Conservation (phyloP, 2,113 vertebrate genomes). For the Capra hircus region DNA sequence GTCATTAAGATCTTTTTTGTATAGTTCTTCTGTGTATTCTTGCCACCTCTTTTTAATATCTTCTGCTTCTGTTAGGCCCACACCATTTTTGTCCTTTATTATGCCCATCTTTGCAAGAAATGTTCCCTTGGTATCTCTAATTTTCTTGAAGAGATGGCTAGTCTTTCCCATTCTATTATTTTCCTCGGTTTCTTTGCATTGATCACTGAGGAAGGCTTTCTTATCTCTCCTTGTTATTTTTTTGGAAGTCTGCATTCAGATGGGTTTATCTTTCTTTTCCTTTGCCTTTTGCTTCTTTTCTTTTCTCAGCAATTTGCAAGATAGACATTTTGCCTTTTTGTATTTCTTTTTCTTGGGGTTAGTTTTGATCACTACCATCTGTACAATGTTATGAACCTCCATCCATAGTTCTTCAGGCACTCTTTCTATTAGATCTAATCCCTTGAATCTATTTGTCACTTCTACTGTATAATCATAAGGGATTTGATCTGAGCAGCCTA, state of each 20-base stretch:
- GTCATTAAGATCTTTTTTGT: neutral
- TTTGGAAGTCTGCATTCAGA: neutral
- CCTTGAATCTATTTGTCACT: neutral
- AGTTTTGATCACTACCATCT: neutral
- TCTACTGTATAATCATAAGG: neutral
- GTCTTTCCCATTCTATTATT: neutral
- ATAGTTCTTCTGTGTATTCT: neutral
- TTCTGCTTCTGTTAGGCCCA: neutral
- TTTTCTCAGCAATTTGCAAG: neutral
- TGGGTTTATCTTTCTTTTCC: neutral
- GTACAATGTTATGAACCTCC: neutral
- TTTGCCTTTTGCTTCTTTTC: neutral
- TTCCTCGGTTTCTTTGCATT: neutral
- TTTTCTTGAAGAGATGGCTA: neutral
- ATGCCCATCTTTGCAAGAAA: neutral
- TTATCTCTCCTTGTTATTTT: neutral
- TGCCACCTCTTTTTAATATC: neutral
- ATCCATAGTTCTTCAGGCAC: neutral
- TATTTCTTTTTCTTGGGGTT: neutral
- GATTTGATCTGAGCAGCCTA: neutral
- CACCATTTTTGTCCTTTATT: neutral
- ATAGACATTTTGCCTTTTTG: neutral
- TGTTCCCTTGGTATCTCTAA: neutral
- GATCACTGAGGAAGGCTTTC: neutral
- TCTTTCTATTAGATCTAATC: neutral